Conservation (phyloP, 2,797 vertebrate genomes). For the Spinus olivaceus region DNA sequence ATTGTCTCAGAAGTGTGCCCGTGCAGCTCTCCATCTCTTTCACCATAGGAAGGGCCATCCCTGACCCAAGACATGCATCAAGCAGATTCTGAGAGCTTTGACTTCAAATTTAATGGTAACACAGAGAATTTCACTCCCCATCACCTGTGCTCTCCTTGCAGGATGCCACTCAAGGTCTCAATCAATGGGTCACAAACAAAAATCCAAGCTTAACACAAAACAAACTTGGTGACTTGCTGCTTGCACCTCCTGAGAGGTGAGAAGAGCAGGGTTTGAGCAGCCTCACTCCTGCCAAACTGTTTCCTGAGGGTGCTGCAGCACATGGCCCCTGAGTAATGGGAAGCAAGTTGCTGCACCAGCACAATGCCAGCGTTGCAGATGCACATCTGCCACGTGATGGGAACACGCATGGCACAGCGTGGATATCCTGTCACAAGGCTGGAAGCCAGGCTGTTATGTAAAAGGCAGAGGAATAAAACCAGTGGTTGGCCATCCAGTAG, state of each 20-base stretch:
- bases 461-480: not conserved
- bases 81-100: not conserved
- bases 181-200: not conserved
- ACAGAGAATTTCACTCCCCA: no score
- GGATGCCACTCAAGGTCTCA: not conserved
- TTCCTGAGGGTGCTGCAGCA: not conserved
- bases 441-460: not conserved
- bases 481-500: not conserved
- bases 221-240: accelerated
- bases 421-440: not conserved
- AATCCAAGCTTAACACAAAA: not conserved
- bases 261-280: not conserved
- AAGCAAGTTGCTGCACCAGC: not conserved
- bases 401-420: accelerated
- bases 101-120: not conserved
- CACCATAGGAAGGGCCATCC: not conserved
- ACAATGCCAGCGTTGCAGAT: accelerated
- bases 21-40: not conserved
- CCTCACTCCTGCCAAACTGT: not conserved
- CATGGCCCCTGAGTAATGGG: not conserved
- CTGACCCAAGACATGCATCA: not conserved
- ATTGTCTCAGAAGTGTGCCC: not conserved
- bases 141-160: not conserved
- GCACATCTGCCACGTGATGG: not conserved
- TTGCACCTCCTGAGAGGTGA: not conserved